Base-by-base conservation (phyloP, 2,888 invertebrate species). In the Galeruca laticollis region DNA sequence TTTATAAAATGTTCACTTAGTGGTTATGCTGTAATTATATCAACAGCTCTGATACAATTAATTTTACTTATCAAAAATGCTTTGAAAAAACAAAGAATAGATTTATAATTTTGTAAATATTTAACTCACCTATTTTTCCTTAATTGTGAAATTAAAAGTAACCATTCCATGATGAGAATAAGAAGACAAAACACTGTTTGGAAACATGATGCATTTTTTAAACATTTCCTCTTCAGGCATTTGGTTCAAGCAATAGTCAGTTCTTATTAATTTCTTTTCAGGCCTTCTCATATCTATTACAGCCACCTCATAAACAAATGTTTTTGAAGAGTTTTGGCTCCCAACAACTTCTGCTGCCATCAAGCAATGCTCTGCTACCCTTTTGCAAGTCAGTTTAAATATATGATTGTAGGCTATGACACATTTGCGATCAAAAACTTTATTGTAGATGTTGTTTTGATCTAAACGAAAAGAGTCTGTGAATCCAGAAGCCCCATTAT, bases 321-420 rank as follows among this genome's bases (percentile, higher is more conserved):
- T 79, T 60, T 78, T 76, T 9, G 73, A 69, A n/a, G 78, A 76
- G 11, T 75, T 77, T 43, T 76, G 76, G 11, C 74, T 72, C 2
- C 81, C 79, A 9, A 81, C 73, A 1, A 79, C 72, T 62, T 83
- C 82, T 6, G 80, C 81, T 6, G 81, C 81, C 81, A 82, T 82
- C 67, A 82, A 77, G 60, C 80, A 81, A 62, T 80, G 76, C 57
- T 81, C 80, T 21, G 69, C 75, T 68, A 79, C 73, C 26, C 80
- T 73, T 66, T 79, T 81, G 33, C 78, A 81, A 60, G 76, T 75
- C 71, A 82, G 40, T 67, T 80, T 73, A 63, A 83, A 83, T 52
- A 83, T 78, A 35, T 81, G 76, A 52, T 78, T 78, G 63, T 74
- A 78, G 3, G 78, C 76, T 56, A 80, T 64, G 37, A 82, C 63